These are phyloP conservation scores for Bos javanicus DNA, from an alignment of 2,113 vertebrate genomes.

Conservation along the genomic window DNA sequence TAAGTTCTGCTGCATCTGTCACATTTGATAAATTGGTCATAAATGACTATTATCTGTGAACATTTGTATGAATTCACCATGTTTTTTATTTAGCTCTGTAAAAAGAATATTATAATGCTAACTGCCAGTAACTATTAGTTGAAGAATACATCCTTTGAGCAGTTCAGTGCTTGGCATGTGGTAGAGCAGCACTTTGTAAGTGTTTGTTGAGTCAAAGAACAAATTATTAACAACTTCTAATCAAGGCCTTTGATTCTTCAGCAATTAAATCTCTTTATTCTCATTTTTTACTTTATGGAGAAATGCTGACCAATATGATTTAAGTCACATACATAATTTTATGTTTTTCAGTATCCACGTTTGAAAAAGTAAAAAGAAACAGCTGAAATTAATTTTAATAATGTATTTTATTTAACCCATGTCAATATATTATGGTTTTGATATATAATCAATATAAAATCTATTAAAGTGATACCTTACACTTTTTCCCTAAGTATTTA, in stretches of 20 bases:
- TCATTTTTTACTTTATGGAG: background rate
- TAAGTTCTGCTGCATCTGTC: background rate
- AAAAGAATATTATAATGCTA: background rate
- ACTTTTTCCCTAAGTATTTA: background rate
- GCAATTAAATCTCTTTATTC: background rate
- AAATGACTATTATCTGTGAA: background rate
- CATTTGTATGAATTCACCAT: background rate
- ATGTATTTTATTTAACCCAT: background rate
- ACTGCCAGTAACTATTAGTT: background rate
- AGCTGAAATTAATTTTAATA: background rate
- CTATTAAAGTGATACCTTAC: background rate
- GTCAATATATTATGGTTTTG: slow-evolving; percentile 3
- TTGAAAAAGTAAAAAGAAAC: background rate
- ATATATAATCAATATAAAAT: background rate
- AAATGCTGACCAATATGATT: background rate
- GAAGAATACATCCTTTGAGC: background rate
- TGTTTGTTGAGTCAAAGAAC: background rate
- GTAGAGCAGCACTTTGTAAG: background rate
- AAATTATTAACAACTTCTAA: background rate
- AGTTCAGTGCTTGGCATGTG: background rate
- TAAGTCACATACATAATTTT: background rate
- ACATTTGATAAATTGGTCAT: background rate
- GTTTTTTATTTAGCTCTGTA: background rate
- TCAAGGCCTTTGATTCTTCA: background rate
- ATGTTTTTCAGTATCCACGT: background rate